Evolutionary conservation across 2,888 invertebrate species (phyloP).

Genomic region (Oeneis ivallda): DNA sequence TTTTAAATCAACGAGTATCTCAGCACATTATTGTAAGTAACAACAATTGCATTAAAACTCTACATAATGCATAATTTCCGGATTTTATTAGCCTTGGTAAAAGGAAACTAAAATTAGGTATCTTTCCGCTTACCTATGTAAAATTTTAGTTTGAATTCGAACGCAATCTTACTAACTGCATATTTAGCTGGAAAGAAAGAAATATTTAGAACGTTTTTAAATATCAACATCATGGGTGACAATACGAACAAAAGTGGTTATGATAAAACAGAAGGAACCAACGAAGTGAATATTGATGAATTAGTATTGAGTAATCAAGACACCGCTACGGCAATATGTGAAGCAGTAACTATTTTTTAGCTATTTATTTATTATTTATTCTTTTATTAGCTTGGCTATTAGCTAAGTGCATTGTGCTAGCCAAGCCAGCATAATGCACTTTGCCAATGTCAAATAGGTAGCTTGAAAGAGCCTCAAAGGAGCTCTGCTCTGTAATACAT

Average conservation of each 20-base stretch:
- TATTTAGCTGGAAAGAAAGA: constrained; percentile 42
- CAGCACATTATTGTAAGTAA: not conserved
- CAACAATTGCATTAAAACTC: not conserved
- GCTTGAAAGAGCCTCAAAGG: no score
- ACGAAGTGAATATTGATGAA: constrained; percentile 35
- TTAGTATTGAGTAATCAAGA: constrained; percentile 31
- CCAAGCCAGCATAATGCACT: no score
- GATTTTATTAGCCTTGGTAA: constrained; percentile 54
- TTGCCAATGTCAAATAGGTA: no score
- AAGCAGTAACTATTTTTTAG: constrained; percentile 28
- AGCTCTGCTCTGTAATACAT: no score
- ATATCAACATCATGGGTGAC: constrained; percentile 48
- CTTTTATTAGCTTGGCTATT: no score
- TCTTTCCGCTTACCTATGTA: constrained; percentile 45
- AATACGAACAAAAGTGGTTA: constrained; percentile 30
- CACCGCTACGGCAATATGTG: constrained; percentile 33
- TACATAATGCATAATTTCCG: constrained; percentile 35
- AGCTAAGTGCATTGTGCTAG: no score
- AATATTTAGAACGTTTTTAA: constrained; percentile 26
- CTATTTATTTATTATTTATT: not conserved
- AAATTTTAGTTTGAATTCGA: constrained; percentile 48
- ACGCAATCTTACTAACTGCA: constrained; percentile 47
- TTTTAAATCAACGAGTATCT: no score
- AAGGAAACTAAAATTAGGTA: constrained; percentile 55
- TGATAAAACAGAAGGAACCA: constrained; percentile 14